Evolutionary conservation across 1,140 invertebrate genomes (phyloP).

Genomic region (Euschistus heros): DNA sequence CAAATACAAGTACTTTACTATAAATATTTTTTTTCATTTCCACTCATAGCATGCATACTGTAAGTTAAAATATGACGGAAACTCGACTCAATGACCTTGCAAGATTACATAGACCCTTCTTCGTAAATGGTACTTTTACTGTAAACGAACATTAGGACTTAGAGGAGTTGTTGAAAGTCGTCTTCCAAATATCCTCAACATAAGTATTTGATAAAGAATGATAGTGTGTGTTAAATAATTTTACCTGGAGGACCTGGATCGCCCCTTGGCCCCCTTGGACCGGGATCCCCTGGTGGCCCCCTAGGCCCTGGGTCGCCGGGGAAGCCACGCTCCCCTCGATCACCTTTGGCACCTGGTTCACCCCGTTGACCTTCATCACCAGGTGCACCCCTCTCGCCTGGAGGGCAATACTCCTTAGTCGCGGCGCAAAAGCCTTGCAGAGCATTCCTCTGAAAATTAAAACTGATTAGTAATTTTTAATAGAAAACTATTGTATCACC

Average conservation of each 20-base stretch:
- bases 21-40: too few species aligned
- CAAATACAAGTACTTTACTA: too few species aligned
- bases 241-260: constrained; percentile 46
- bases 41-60: too few species aligned
- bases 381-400: constrained; percentile 51
- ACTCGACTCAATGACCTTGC: too few species aligned
- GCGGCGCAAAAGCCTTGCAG: constrained; percentile 64
- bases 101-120: too few species aligned
- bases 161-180: too few species aligned
- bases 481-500: constrained; percentile 11
- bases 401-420: constrained; percentile 70
- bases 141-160: too few species aligned
- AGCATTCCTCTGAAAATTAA: constrained; percentile 45
- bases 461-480: constrained; percentile 1
- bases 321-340: constrained; percentile 43
- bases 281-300: constrained; percentile 44
- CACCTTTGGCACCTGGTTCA: constrained; percentile 36
- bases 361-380: constrained; percentile 51
- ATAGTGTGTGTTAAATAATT: not conserved
- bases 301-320: constrained; percentile 38
- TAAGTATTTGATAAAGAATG: too few species aligned
- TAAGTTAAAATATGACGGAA: too few species aligned
- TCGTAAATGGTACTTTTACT: too few species aligned
- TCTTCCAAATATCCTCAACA: too few species aligned
- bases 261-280: constrained; percentile 47